A percentile compares a stretch with the other conserved stretches of the same genome.
Evolutionary conservation across 2,113 vertebrate species (phyloP).

Genomic region (Amphiprion ocellaris): DNA sequence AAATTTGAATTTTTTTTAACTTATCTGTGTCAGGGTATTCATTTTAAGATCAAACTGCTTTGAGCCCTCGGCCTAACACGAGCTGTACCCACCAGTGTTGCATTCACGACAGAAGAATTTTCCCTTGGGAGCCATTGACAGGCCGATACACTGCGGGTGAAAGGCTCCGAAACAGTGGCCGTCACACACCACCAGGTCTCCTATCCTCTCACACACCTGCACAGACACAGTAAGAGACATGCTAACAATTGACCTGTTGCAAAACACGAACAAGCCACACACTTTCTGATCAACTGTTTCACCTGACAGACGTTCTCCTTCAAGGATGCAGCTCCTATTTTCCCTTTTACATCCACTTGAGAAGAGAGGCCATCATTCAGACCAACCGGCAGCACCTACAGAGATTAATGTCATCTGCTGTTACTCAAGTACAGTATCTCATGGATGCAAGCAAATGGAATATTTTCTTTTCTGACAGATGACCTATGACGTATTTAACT

Average conservation of each 20-base stretch:
- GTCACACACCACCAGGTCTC: slow-evolving; percentile 95
- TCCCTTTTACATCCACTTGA: slow-evolving; percentile 87
- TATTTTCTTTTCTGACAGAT: neutral
- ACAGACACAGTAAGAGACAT: slow-evolving; percentile 16
- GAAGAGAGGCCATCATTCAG: slow-evolving; percentile 76
- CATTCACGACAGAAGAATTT: slow-evolving; percentile 96
- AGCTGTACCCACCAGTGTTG: slow-evolving; percentile 86
- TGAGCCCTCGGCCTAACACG: neutral
- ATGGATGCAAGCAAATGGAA: neutral
- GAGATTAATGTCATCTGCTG: neutral
- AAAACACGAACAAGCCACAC: neutral
- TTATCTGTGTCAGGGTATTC: neutral
- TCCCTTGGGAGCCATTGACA: slow-evolving; percentile 91
- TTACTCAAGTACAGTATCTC: neutral
- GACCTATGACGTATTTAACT: neutral
- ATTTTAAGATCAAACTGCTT: neutral
- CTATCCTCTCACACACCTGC: slow-evolving; percentile 95
- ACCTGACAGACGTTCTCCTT: slow-evolving; percentile 99
- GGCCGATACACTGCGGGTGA: slow-evolving; percentile 94
- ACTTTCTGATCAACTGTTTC: neutral
- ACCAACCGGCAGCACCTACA: slow-evolving; percentile 61
- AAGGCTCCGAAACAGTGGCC: slow-evolving; percentile 98
- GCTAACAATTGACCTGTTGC: neutral
- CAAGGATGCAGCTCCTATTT: slow-evolving; percentile 90
- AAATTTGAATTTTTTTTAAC: neutral